Base-by-base conservation (phyloP, 2,888 invertebrate genomes). In the Troglohyphantes excavatus region DNA sequence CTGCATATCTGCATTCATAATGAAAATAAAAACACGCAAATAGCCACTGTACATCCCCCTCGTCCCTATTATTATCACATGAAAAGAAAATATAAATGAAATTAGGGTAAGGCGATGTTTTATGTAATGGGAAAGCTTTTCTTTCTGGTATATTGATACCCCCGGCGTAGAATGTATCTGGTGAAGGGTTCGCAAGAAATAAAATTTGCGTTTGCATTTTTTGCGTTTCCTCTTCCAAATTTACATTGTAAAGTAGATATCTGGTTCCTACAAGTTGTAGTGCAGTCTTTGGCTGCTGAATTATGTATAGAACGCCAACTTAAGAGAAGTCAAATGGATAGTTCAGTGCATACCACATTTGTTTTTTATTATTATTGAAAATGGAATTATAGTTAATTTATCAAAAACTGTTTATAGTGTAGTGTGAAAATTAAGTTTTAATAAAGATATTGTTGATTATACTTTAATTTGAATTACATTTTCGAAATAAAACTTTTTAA, bases 241-340 rank as follows among this genome's bases (percentile, higher is more conserved):
- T 83, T 83, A 73, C 83, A 83, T 43, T 83, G 83, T 65, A 73
- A 83, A 83, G 61, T 73, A 73, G 73, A 83, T 72, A 43, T 61
- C 63, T 26, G 21, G 39, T 29, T 46, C 73, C 43, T 39, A 63
- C 63, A 46, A 73, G 73, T 63, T 83, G n/a, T 46, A 63, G 39
- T 63, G 65, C 65, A 65, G 61, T 27, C 53, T 19, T 21, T 5
- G 65, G 27, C 83, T 82, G 6, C 73, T 83, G 83, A 83, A 83
- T 83, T 73, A 83, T 83, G 83, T 83, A 83, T 83, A 73, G 27
- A 83, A 81, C 68, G 68, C 68, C 81, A 81, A 82, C 72, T 82
- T 72, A 82, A 61, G 70, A 61, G 39, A 82, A 82, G 61, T 82
- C 70, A 70, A 72, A 82, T 59, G 39, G 53, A 70, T 63, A 61